Conservation (phyloP, 2,888 invertebrate genomes). For the Octonoba sinensis region DNA sequence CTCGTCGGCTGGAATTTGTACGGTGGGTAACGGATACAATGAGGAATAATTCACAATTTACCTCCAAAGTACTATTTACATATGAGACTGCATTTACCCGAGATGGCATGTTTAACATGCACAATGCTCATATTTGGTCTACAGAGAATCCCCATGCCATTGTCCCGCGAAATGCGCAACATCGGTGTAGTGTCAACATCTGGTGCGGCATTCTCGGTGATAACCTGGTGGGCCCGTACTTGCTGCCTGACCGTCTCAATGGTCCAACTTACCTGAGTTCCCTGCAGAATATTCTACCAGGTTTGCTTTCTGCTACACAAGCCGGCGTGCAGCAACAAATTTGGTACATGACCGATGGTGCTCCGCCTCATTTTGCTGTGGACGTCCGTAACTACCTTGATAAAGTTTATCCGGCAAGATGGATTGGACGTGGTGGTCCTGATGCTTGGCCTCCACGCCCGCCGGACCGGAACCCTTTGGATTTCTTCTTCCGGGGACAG, state of each 20-base stretch:
- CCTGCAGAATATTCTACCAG: slow-evolving; percentile 3
- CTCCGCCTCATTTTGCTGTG: slow-evolving; percentile 16
- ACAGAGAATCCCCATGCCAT: slow-evolving; percentile 13
- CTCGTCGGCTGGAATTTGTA: slow-evolving; percentile 16
- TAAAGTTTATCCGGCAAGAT: slow-evolving; percentile 13
- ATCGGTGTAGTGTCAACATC: not conserved
- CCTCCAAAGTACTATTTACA: slow-evolving; percentile 5
- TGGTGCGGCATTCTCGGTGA: slow-evolving; percentile 5
- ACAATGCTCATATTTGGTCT: too few species aligned
- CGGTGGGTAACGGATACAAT: slow-evolving; percentile 17
- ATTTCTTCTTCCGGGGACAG: slow-evolving; percentile 9
- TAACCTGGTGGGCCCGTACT: slow-evolving; percentile 3
- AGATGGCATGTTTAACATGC: slow-evolving; percentile 4
- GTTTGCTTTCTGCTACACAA: slow-evolving; percentile 13
- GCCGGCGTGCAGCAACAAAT: slow-evolving; percentile 10
- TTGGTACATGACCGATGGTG: slow-evolving; percentile 10
- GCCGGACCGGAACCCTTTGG: slow-evolving; percentile 4
- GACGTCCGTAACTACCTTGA: slow-evolving; percentile 9
- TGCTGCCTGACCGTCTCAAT: slow-evolving; percentile 14
- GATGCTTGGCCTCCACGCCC: slow-evolving; percentile 5
- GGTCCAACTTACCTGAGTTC: slow-evolving; percentile 12
- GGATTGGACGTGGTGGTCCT: slow-evolving; percentile 3
- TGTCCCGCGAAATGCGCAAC: slow-evolving; percentile 8
- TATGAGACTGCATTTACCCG: slow-evolving; percentile 2
- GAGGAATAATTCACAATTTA: slow-evolving; percentile 6